Evolutionary conservation across 2,797 vertebrate genomes (phyloP), one percentile per base, ranked within the genome.

Genomic region (Strix occidentalis): DNA sequence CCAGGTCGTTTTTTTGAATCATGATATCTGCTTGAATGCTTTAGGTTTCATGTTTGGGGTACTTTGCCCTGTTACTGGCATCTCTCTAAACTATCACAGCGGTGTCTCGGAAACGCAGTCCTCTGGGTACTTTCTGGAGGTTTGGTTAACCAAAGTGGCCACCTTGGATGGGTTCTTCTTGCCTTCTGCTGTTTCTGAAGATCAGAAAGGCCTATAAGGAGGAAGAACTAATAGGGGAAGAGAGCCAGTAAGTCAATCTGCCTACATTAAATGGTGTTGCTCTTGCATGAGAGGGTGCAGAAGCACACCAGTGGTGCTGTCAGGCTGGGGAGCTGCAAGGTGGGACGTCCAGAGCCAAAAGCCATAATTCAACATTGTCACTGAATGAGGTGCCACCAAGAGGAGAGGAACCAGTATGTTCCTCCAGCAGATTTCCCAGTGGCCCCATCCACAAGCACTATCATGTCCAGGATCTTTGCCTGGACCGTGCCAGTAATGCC

Each of bases 91-190:
- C 11, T 20, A 0, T 35, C 53, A 5, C 23, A 29, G 65, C 0
- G 0, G 16, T 25, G 13, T 6, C n/a, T 10, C 53, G 43, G 61
- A 29, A 51, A 28, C 3, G 1, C 2, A 0, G 25, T 29, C 2
- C 37, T 20, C n/a, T 17, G 50, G 16, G 41, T 10, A 5, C 12
- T 54, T 87, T 21, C 13, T 16, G 56, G 45, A 71, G 39, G 15
- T 45, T 70, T 19, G 23, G 3, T 25, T 26, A 31, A 48, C 13
- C 28, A 10, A 58, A 58, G 46, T 11, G 26, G 51, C 9, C 72
- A 26, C 29, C 8, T 12, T 31, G 46, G 25, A 15, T 4, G 31
- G 21, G 5, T 0, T 54, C 41, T 31, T 43, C 39, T 69, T 57
- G 41, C 26, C 28, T 86, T 58, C 65, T 68, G 76, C 58, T 63